Evolutionary conservation across 2,888 invertebrate genomes (phyloP).

Genomic region (Stenoptilia bipunctidactyla): DNA sequence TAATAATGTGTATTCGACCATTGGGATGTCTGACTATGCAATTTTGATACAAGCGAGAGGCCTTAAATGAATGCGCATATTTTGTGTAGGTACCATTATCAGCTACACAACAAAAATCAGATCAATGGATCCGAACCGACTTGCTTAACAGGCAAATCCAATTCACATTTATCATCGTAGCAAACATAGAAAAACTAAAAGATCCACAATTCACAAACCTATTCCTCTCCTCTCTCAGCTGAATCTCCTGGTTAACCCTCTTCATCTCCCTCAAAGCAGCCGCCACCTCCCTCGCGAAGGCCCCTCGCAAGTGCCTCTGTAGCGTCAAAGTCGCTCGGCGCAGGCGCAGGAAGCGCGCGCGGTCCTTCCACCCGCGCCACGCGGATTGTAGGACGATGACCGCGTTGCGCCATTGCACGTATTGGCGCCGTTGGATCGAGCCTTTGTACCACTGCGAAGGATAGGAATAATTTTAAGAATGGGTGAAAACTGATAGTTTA

Average conservation of each 20-base stretch:
- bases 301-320: constrained; percentile 88
- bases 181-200: neutral
- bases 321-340: constrained; percentile 89
- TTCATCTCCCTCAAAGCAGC: constrained; percentile 89
- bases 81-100: no score
- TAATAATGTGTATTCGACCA: no score
- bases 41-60: no score
- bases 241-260: constrained; percentile 87
- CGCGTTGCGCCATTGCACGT: constrained; percentile 74
- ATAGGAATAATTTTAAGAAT: no score
- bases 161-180: no score
- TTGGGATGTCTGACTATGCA: no score
- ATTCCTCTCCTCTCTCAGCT: constrained; percentile 76
- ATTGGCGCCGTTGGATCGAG: constrained; percentile 75
- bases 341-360: constrained; percentile 83
- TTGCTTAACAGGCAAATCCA: no score
- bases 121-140: no score
- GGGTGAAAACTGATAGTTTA: no score
- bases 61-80: no score
- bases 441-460: constrained; percentile 74
- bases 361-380: constrained; percentile 86
- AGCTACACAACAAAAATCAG: no score
- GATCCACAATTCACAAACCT: constrained; percentile 29
- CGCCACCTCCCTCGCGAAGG: constrained; percentile 91
- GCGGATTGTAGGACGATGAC: constrained; percentile 85